Evolutionary conservation across 2,797 vertebrate genomes (phyloP).

Genomic region (Cuniculus paca): DNA sequence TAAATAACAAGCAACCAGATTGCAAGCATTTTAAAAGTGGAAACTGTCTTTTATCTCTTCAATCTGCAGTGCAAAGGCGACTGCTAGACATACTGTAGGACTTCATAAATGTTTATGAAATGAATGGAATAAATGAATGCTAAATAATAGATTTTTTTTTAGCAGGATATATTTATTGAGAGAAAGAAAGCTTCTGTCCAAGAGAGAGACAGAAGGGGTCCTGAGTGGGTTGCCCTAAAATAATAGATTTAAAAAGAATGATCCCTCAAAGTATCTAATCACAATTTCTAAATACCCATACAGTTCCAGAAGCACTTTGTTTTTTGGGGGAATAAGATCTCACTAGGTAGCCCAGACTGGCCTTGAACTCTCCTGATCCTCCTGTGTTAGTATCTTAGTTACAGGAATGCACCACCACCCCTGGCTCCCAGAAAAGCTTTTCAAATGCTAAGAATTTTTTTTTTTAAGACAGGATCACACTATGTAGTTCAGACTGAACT

Average conservation of each 20-base stretch:
- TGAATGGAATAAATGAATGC: constrained; percentile 26
- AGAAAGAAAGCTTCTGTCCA: too few relatives aligned
- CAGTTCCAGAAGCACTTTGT: too few relatives aligned
- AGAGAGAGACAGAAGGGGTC: too few relatives aligned
- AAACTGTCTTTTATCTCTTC: constrained; percentile 55
- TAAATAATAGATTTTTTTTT: constrained; percentile 24
- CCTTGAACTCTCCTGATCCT: too few relatives aligned
- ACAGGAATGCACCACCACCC: too few relatives aligned
- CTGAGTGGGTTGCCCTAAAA: too few relatives aligned
- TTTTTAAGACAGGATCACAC: background rate
- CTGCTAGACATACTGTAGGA: background rate
- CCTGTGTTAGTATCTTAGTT: too few relatives aligned
- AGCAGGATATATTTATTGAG: too few relatives aligned
- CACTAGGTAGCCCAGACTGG: too few relatives aligned
- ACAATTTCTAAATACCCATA: background rate
- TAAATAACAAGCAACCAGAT: constrained; percentile 59
- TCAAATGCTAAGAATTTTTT: constrained; percentile 34
- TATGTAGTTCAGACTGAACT: background rate
- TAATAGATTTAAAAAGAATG: constrained; percentile 55
- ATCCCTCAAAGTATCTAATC: background rate
- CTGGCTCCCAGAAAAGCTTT: too few relatives aligned
- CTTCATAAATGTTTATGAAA: constrained; percentile 41
- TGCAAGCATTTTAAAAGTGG: constrained; percentile 54
- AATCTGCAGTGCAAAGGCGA: background rate
- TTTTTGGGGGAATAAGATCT: too few relatives aligned